Base-by-base conservation (phyloP, 2,113 vertebrate species). In the Pangasianodon hypophthalmus region DNA sequence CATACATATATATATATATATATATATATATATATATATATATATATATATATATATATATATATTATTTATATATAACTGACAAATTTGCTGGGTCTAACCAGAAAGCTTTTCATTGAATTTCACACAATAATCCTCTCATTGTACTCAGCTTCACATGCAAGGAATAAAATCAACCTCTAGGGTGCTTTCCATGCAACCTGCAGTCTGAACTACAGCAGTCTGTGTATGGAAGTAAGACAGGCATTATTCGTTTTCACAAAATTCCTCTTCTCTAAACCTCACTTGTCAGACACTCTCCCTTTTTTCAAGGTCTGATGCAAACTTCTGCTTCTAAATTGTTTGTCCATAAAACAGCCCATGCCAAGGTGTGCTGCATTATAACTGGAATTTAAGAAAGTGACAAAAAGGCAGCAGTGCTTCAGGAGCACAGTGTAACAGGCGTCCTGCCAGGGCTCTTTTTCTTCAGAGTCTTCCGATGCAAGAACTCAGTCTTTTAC, bases 221-320 rank as follows among this genome's bases (percentile, higher is more conserved):
- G 46, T 69, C n/a, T 88, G n/a, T 52, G 8, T 52, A 81, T 83
- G 52, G 69, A 69, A 85, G 54, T 64, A 81, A 84, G 69, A 29
- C 37, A 9, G 84, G 11, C 26, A 87, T 32, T 87, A 85, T 29
- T 89, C 67, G 9, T 73, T 50, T 44, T 48, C 19, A 32, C 14
- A 71, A 52, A 81, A 73, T 88, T 44, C 50, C 29, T 80, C 7
- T 56, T 82, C 46, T 56, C 46, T 83, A 87, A 67, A 79, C 32
- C 48, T 84, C 32, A 69, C 62, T 62, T n/a, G 32, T 58, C 24
- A 62, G 54, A 21, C 18, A 13, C 73, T 62, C 29, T 21, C 26
- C 56, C 48, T 67, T 88, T 77, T 77, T 87, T 77, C 14, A 32
- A 21, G 16, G 52, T 81, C 75, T 83, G 46, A 82, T 52, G 10